These are phyloP conservation scores for Scaptomyza reducta DNA, from an alignment of 2,888 invertebrate species.

Conservation along the genomic window DNA sequence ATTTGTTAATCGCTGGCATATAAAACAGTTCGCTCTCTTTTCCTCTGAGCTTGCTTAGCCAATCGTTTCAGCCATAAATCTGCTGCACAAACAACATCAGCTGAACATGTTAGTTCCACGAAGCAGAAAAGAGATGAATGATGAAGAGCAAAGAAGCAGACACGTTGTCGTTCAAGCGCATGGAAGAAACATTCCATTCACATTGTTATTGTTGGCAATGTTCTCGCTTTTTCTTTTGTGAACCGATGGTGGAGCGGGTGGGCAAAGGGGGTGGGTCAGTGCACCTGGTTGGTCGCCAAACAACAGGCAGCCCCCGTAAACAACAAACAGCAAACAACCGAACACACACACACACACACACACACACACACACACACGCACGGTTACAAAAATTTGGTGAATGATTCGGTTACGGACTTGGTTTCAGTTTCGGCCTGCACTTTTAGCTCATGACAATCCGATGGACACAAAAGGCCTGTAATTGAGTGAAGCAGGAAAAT, in stretches of 20 bases:
- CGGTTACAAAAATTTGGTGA: constrained; percentile 43
- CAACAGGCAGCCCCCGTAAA: constrained; percentile 42
- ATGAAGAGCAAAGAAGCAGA: background rate
- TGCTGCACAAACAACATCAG: constrained; percentile 41
- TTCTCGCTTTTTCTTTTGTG: constrained; percentile 20
- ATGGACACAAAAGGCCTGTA: constrained; percentile 69
- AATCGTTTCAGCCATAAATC: constrained; percentile 53
- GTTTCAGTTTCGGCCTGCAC: constrained; percentile 67
- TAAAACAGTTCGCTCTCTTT: constrained; percentile 33
- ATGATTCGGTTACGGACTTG: constrained; percentile 68
- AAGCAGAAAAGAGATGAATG: background rate
- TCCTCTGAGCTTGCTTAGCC: constrained; percentile 30
- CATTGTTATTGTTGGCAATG: constrained; percentile 51
- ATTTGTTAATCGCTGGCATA: constrained; percentile 57
- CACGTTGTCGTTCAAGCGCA: constrained; percentile 43
- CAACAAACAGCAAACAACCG: constrained; percentile 33
- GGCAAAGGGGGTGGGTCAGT: background rate
- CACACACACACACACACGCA: background rate
- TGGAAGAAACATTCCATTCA: constrained; percentile 47
- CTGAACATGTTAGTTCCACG: background rate
- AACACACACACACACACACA: constrained; percentile 1
- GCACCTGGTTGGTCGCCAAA: constrained; percentile 46
- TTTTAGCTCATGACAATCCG: constrained; percentile 44
- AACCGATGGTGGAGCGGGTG: background rate
- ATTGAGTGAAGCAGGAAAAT: constrained; percentile 69